These are phyloP conservation scores for Scytalopus superciliaris DNA, from an alignment of 2,113 vertebrate genomes.

Conservation along the genomic window DNA sequence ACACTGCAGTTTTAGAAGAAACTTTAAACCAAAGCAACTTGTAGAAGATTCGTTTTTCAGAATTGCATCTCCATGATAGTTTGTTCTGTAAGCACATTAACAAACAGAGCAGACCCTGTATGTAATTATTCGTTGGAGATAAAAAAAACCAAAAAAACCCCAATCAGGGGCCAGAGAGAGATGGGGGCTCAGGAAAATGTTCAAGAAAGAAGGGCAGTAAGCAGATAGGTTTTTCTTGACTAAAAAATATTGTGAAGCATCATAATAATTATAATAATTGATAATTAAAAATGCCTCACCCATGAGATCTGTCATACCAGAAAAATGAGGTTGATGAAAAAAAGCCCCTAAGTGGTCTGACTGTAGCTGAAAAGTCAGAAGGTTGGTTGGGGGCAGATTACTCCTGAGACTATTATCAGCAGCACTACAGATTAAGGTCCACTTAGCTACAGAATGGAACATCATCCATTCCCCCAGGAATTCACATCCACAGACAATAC, in stretches of 20 bases:
- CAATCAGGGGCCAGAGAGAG: not conserved
- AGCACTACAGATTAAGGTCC: not conserved
- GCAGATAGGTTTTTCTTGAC: not conserved
- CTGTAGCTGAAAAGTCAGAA: not conserved
- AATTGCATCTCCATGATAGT: not conserved
- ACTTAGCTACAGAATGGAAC: not conserved
- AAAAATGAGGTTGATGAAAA: not conserved
- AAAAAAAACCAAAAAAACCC: not conserved
- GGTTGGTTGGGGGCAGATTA: not conserved
- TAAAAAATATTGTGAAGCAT: not conserved
- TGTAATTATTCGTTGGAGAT: not conserved
- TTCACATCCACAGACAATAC: not conserved
- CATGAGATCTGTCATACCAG: not conserved
- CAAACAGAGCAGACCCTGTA: not conserved
- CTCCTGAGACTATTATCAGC: not conserved
- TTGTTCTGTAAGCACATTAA: not conserved
- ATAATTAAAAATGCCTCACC: not conserved
- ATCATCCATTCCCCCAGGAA: accelerated
- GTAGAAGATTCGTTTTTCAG: accelerated
- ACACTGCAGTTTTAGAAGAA: not conserved
- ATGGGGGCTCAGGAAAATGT: not conserved
- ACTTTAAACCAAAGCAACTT: not conserved
- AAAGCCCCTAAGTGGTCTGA: not conserved
- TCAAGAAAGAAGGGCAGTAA: not conserved
- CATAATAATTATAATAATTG: not conserved